Evolutionary conservation across 2,888 invertebrate species (phyloP).

Genomic region (Xestia sexstrigata): DNA sequence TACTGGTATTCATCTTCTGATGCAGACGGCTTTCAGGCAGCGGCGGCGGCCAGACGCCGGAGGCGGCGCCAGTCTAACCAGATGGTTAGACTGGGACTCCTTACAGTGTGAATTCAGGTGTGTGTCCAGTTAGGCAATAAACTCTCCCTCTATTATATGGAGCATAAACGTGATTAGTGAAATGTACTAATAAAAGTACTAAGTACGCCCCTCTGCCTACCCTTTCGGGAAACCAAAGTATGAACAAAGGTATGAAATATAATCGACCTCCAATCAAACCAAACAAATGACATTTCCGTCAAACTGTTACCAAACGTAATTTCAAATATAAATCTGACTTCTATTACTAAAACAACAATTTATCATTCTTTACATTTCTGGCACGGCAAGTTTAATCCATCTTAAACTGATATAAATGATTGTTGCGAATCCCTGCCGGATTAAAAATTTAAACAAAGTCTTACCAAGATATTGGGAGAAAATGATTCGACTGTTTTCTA

Average conservation of each 20-base stretch:
- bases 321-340: slow-evolving; percentile 2
- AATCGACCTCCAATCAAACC: neutral
- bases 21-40: no score
- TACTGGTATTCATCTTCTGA: no score
- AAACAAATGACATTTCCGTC: neutral
- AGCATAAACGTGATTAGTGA: neutral
- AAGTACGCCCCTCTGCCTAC: neutral
- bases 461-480: slow-evolving; percentile 76
- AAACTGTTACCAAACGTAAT: neutral
- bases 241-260: neutral
- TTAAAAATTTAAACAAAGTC: slow-evolving; percentile 83
- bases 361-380: slow-evolving; percentile 24
- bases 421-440: slow-evolving; percentile 66
- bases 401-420: slow-evolving; percentile 75
- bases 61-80: no score
- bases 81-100: no score
- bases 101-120: neutral
- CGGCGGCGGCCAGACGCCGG: no score
- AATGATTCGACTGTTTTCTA: slow-evolving; percentile 81
- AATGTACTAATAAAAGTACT: neutral
- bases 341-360: slow-evolving; percentile 21
- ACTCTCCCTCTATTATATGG: neutral
- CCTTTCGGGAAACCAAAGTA: neutral
- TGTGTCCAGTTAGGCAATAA: neutral
- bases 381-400: slow-evolving; percentile 56